Conservation (phyloP, 2,797 vertebrate genomes). For the Toxotes lorentzi region DNA sequence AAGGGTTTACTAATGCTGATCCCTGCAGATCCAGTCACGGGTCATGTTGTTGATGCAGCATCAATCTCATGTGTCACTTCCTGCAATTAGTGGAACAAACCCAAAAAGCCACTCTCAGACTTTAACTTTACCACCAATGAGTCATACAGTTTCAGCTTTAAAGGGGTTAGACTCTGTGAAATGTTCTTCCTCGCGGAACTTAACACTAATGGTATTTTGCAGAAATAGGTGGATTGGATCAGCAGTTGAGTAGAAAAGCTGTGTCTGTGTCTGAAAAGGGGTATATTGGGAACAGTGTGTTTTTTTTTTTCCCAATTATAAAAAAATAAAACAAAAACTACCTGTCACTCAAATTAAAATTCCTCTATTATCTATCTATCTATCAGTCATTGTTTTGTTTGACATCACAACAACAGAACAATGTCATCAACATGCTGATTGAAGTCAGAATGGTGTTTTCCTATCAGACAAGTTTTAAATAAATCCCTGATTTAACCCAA, state of each 20-base stretch:
- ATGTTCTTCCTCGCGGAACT: neutral
- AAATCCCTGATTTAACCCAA: neutral
- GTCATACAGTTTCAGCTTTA: constrained; percentile 35
- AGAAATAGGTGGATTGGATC: neutral
- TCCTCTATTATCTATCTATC: neutral
- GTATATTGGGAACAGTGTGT: neutral
- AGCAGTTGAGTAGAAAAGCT: neutral
- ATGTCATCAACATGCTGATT: constrained; percentile 3
- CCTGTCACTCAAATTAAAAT: constrained; percentile 2
- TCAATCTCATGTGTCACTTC: constrained; percentile 69
- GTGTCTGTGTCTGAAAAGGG: neutral
- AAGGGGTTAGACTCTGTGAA: constrained; percentile 17
- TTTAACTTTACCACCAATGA: constrained; percentile 46
- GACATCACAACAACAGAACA: constrained; percentile 25
- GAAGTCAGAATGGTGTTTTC: constrained; percentile 9
- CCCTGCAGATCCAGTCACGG: constrained; percentile 43
- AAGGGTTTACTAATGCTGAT: constrained; percentile 50
- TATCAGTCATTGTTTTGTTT: constrained; percentile 28
- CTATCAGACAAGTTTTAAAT: neutral
- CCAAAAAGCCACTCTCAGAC: constrained; percentile 49
- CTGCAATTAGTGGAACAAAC: constrained; percentile 72
- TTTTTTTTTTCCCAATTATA: too few species aligned
- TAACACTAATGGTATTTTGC: constrained; percentile 10
- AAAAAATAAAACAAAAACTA: constrained; percentile 3
- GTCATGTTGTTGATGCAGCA: constrained; percentile 66